These are phyloP conservation scores for Listronotus bonariensis DNA, from an alignment of 1,140 invertebrate genomes.

Conservation along the genomic window DNA sequence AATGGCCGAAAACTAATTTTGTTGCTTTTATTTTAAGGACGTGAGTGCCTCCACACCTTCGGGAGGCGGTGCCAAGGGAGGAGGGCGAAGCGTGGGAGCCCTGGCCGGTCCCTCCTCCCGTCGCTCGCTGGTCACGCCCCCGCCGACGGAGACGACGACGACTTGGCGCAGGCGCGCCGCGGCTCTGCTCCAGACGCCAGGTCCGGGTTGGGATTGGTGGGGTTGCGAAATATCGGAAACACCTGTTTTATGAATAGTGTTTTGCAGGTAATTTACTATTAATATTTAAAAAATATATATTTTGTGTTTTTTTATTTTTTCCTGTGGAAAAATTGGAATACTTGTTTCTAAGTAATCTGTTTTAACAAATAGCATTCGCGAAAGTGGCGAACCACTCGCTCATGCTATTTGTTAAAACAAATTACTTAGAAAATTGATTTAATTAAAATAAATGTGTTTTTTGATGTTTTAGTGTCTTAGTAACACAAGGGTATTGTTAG, in stretches of 20 bases:
- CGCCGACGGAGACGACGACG: constrained; percentile 39
- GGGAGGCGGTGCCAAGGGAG: constrained; percentile 30
- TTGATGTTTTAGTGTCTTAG: constrained; percentile 70
- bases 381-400: no score
- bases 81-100: constrained; percentile 13
- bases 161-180: constrained; percentile 28
- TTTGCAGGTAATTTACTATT: constrained; percentile 69
- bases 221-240: constrained; percentile 90
- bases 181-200: constrained; percentile 18
- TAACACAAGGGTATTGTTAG: constrained; percentile 80
- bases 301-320: no score
- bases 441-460: background rate
- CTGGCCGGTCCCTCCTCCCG: constrained; percentile 31
- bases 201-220: constrained; percentile 70
- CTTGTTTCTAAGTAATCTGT: no score
- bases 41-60: constrained; percentile 26
- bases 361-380: no score
- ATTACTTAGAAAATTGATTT: no score
- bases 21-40: constrained; percentile 28
- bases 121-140: constrained; percentile 33
- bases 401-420: no score
- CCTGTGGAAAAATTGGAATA: background rate
- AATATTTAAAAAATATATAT: no score
- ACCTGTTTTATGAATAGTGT: constrained; percentile 98
- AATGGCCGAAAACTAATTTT: background rate